Percentiles rank a stretch among this genome's conserved stretches.
Conservation (phyloP, 1,140 invertebrate species). For the Brachionus asplanchnoidis region DNA sequence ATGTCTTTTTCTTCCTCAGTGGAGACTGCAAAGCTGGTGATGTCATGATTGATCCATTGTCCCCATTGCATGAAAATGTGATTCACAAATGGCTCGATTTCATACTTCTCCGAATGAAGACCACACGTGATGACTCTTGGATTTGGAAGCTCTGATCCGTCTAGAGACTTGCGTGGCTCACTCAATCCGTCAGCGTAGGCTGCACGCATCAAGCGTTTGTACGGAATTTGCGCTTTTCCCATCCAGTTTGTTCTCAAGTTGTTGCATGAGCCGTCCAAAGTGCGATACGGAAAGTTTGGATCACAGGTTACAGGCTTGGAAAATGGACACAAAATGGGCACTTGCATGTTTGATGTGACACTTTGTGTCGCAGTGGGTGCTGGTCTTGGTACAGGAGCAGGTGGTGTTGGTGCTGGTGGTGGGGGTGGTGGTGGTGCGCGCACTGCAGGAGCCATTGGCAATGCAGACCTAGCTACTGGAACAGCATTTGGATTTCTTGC, state of each 20-base stretch:
- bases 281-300: constrained; percentile 60
- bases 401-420: not conserved
- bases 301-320: constrained; percentile 36
- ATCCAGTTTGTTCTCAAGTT: constrained; percentile 72
- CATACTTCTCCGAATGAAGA: constrained; percentile 7
- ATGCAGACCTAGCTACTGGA: not conserved
- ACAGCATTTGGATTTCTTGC: not conserved
- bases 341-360: not conserved
- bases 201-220: constrained; percentile 70
- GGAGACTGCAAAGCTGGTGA: constrained; percentile 44
- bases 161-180: not conserved
- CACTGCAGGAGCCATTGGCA: not conserved
- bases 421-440: not conserved
- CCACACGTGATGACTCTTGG: not conserved
- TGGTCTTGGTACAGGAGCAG: not conserved
- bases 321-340: constrained; percentile 17
- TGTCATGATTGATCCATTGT: constrained; percentile 66
- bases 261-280: constrained; percentile 74
- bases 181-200: constrained; percentile 62
- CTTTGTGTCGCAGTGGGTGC: not conserved
- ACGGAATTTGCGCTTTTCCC: constrained; percentile 71
- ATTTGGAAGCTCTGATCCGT: constrained; percentile 19
- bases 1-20: not conserved
- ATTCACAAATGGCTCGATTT: constrained; percentile 32
- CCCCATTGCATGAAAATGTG: constrained; percentile 58